Base-by-base conservation (phyloP, 2,797 vertebrate genomes). In the Neopelma chrysocephalum region DNA sequence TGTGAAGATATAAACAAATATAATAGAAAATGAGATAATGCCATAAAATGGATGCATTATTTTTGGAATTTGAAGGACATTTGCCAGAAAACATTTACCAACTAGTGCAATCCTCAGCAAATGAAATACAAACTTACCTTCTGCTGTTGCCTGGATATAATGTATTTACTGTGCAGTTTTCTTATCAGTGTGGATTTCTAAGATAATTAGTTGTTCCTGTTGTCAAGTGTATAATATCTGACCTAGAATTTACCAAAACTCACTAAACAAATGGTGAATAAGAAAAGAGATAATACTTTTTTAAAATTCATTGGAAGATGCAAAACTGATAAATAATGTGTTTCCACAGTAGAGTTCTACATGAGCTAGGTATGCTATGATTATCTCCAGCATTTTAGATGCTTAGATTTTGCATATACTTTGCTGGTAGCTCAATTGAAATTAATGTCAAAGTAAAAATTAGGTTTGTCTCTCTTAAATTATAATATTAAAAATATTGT, bases 1-100 rank as follows among this genome's bases (percentile, higher is more conserved):
- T 91, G 60, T 84, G 82, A 70, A 91, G 82, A 65, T 85, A 91
- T 89, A 95, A 97, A 87, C 78, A 96, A 95, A 96, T 70, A 71
- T 51, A 96, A 94, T 50, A 70, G 83, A 83, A 94, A 96, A 70
- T 91, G 81, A 96, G 89, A 60, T 61, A 87, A 94, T 93, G 58
- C 76, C 56, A 68, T 91, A 70, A 93, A 83, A 88, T 61, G 45
- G 48, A 65, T 48, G 36, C 53, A 94, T 77, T 93, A 36, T 89
- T 89, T 89, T 84, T 80, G 34, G 75, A 79, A 92, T 93, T 93
- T 83, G 89, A 94, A 96, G 94, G 92, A 92, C 94, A 89, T 88
- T 62, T 82, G 61, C 69, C 73, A 80, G 64, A 81, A 79, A 93
- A 72, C 75, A 91, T 82, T 92, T 95, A 68, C 42, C n/a, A 87